These are phyloP conservation scores for Piprites chloris DNA, from an alignment of 2,113 vertebrate genomes.

Conservation along the genomic window DNA sequence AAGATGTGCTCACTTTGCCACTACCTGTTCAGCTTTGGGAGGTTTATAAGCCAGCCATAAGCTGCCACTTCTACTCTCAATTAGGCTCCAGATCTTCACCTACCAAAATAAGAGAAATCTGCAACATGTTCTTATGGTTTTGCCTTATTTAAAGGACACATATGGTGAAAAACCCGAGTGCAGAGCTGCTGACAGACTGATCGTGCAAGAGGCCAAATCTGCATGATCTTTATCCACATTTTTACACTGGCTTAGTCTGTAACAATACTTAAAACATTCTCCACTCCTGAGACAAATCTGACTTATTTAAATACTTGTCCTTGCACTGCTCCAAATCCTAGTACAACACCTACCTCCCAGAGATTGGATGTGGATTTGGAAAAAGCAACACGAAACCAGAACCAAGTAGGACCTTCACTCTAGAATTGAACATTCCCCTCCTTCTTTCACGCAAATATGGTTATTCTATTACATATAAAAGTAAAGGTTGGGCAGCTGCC, in stretches of 20 bases:
- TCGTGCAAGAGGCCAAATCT: not conserved
- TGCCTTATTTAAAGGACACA: not conserved
- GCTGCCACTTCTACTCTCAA: not conserved
- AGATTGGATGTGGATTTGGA: not conserved
- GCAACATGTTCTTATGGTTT: not conserved
- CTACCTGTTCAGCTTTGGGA: not conserved
- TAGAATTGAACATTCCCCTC: not conserved
- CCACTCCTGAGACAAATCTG: not conserved
- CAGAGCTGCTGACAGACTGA: not conserved
- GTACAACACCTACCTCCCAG: not conserved
- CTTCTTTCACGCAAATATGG: not conserved
- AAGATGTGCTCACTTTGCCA: not conserved
- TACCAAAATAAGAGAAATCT: not conserved
- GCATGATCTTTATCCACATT: not conserved
- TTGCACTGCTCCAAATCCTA: not conserved
- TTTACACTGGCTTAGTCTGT: not conserved
- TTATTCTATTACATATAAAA: not conserved
- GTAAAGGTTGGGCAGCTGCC: not conserved
- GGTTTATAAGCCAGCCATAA: not conserved
- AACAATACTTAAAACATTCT: not conserved
- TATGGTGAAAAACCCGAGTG: not conserved
- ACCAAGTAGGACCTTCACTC: not conserved
- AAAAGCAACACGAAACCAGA: not conserved
- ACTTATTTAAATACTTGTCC: not conserved
- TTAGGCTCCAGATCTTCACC: not conserved